Base-by-base conservation (phyloP, 1,140 invertebrate species). In the Eupeodes corollae region DNA sequence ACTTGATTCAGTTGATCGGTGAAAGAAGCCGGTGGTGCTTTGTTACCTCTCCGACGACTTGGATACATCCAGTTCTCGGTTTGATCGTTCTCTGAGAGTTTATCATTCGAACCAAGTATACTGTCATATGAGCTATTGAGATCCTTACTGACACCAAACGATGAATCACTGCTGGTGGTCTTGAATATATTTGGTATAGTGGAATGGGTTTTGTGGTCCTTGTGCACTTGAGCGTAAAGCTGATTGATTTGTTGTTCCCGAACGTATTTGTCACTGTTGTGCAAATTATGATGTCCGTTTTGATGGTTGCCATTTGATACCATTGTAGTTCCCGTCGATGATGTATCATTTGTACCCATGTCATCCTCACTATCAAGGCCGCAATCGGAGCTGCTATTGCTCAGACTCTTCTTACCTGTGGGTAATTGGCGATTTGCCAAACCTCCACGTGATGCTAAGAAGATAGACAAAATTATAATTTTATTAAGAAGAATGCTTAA, bases 1-100 rank as follows among this genome's bases (percentile, higher is more conserved):
- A 88, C 84, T 65, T 86, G 84, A 71, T 87, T 87, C 48, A 89
- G 72, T 61, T 90, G 86, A 63, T 89, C 86, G 1, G 84, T 85
- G 43, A 89, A 72, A 39, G 82, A 86, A 52, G 81, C 73, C 13
- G 83, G 77, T 40, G 83, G 80, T 59, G 75, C 53, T 57, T 68
- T 68, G 38, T 55, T 55, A 42, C 63, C 47, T 14, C 75, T 55
- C 14, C 60, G 38, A 2, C 66, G 52, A 35, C 58, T 65, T 6
- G 65, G 65, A 48, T 68, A 68, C 63, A 68, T 68, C 65, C 65
- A 68, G 42, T 58, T 68, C 43, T 68, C 65, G 12, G 57, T 49
- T 30, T 65, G 65, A 9, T 67, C 66, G 45, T 58, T 64, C 42
- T 68, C 65, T 15, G 65, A 57, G 8, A 68, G 47, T 51, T 68